These are phyloP conservation scores for Ischnus inquisitorius DNA, from an alignment of 2,888 invertebrate genomes.

Conservation along the genomic window DNA sequence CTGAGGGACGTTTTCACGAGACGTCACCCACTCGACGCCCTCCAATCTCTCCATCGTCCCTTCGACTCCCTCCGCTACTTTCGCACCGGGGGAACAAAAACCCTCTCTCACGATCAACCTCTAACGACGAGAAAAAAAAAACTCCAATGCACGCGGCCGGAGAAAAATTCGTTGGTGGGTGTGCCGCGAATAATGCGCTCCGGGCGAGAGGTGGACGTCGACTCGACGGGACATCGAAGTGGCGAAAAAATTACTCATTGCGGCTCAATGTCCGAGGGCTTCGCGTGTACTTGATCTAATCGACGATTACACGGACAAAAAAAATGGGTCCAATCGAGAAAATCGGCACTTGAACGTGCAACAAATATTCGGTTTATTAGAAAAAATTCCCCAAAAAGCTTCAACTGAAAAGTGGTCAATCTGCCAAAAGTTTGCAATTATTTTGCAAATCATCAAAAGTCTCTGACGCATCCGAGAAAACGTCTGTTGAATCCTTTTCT, in stretches of 20 bases:
- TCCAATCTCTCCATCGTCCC: constrained; percentile 20
- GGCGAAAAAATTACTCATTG: not conserved
- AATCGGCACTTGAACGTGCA: not conserved
- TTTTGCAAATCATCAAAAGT: too few species aligned
- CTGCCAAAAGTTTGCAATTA: too few species aligned
- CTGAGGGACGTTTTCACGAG: constrained; percentile 64
- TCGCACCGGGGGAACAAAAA: not conserved
- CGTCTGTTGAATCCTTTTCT: too few species aligned
- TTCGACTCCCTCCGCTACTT: constrained; percentile 1
- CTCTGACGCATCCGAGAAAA: too few species aligned
- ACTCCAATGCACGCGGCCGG: not conserved
- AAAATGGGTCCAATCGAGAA: not conserved
- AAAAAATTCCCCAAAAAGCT: too few species aligned
- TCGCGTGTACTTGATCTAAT: not conserved
- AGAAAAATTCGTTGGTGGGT: not conserved
- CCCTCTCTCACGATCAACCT: constrained; percentile 15
- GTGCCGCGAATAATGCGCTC: constrained; percentile 8
- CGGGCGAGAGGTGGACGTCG: not conserved
- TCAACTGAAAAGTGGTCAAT: too few species aligned
- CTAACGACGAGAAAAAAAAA: constrained; percentile 7
- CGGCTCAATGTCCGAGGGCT: not conserved
- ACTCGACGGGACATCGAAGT: not conserved
- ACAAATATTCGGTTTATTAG: too few species aligned
- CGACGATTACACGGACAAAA: not conserved
- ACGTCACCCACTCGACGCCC: constrained; percentile 54